phyloP scores from a whole-genome alignment of 2,113 vertebrate genomes.

The Stigmatopora nigra region DNA sequence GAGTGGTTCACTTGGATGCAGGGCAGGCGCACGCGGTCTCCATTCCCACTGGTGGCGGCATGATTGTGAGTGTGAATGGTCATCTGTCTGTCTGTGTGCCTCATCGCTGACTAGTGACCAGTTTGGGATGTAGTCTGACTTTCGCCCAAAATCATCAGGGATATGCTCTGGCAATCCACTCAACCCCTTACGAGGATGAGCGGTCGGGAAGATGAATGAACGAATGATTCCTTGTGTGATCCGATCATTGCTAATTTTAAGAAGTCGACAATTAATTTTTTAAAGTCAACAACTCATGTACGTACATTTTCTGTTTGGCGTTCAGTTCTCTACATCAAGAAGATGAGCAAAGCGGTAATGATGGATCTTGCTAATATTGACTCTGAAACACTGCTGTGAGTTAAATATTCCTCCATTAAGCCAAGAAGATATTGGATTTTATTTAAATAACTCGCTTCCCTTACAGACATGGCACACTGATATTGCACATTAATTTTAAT shows the following conservation, averaged over 20 bases:
- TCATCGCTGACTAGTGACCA: too few species aligned
- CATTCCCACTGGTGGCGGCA: too few species aligned
- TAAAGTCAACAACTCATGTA: neutral
- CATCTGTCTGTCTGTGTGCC: too few species aligned
- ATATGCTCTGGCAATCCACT: too few species aligned
- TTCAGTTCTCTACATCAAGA: neutral
- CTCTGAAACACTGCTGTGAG: neutral
- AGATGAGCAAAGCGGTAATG: neutral
- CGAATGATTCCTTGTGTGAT: neutral
- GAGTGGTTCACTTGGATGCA: too few species aligned
- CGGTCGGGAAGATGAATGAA: too few species aligned
- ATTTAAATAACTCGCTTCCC: constrained; percentile 6
- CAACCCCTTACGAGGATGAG: too few species aligned
- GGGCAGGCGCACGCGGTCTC: too few species aligned
- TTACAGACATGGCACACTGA: constrained; percentile 8
- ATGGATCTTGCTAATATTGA: constrained; percentile 6
- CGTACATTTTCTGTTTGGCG: neutral
- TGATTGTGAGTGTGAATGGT: too few species aligned
- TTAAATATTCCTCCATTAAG: constrained; percentile 7
- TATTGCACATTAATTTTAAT: neutral
- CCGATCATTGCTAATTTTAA: neutral
- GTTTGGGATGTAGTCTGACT: too few species aligned
- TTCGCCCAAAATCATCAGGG: too few species aligned
- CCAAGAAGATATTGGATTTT: constrained; percentile 5
- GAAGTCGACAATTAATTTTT: neutral